phyloP scores from a whole-genome alignment of 2,797 vertebrate genomes.

The Choloepus didactylus region DNA sequence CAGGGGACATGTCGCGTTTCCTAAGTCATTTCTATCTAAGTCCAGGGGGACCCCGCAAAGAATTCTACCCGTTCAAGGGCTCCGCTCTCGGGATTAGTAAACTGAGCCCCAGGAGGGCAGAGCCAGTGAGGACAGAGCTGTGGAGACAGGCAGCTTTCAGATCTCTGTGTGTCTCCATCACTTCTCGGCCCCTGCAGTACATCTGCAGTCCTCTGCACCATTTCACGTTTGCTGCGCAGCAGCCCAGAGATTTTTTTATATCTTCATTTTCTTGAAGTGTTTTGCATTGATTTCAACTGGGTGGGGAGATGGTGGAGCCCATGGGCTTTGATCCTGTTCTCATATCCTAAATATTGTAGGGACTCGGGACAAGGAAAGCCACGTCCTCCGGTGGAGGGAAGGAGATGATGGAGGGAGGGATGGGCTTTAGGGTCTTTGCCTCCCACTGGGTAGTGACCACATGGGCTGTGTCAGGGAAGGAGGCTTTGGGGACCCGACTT shows the following conservation, averaged over 20 bases:
- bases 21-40: not conserved
- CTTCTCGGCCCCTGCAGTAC: not conserved
- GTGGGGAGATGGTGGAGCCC: conserved; percentile 42
- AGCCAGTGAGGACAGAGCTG: rapidly evolving
- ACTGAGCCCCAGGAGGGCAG: not conserved
- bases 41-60: rapidly evolving
- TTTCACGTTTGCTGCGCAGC: not conserved
- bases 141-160: not conserved
- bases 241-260: not conserved
- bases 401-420: not conserved
- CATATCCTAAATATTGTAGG: conserved; percentile 12
- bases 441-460: not conserved
- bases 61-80: not conserved
- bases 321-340: conserved; percentile 16
- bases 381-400: not conserved
- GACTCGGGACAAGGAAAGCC: not conserved
- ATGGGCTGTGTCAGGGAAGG: not conserved
- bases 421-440: not conserved
- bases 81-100: not conserved
- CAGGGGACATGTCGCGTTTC: not conserved
- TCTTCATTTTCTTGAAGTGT: conserved; percentile 23
- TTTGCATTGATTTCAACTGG: not conserved
- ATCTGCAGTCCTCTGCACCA: not conserved
- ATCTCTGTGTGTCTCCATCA: not conserved
- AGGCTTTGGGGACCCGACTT: not conserved